Evolutionary conservation across 2,797 vertebrate species (phyloP), one percentile per base, ranked within the genome.

Genomic region (Urosaurus nigricauda): DNA sequence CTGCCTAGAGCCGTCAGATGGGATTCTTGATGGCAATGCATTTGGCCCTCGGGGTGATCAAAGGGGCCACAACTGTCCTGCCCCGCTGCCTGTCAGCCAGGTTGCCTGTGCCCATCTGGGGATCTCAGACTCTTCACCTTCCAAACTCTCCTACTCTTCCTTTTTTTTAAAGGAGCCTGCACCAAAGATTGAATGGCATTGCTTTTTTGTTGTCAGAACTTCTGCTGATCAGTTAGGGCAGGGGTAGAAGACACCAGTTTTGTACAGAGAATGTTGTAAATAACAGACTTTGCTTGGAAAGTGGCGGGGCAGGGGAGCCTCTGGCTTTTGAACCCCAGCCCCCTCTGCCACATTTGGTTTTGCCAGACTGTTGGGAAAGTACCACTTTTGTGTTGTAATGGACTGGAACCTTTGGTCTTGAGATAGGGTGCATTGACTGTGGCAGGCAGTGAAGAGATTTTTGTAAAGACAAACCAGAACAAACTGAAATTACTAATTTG

Each of bases 141-240:
- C 21, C 65, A 26, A 16, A 75, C 5, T 63, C 7, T 84, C 85
- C 6, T 58, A 43, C 84, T 86, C 82, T 87, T 91, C 94, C 32
- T 40, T 2, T 90, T 90, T 93, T 91, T 91, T 92, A 92, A 91
- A 65, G 43, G 91, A 95, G 95, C 93, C 94, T 85, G 94, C 96
- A 97, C 97, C 97, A 97, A 97, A 97, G 97, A 97, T 94, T 87
- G 95, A 95, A 93, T 24, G 29, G 93, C 93, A 90, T 29, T 91
- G 94, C 96, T 94, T 91, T 51, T 92, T 84, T 80, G 65, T 24
- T 0, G 0, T 56, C 1, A 75, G 56, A 11, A 75, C 77, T 71
- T 89, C n/a, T 14, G 63, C 78, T 71, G 0, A 85, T 88, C 56
- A 73, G 86, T 21, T 80, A 56, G 90, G 75, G 87, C 0, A 37